Conservation (phyloP, 2,797 vertebrate species). For the Helostoma temminkii region DNA sequence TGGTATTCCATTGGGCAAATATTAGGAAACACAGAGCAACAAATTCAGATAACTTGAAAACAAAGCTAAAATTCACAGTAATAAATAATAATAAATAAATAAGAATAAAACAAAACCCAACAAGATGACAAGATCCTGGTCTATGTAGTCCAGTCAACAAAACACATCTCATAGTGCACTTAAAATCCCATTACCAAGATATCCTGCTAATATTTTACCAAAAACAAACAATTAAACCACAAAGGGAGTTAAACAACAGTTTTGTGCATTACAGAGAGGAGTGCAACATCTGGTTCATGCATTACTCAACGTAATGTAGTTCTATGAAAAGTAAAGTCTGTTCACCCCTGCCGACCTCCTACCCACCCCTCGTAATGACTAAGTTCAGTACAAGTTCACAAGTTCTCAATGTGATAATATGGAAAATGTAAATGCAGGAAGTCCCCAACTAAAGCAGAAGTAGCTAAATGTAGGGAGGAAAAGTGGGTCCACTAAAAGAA, state of each 20-base stretch:
- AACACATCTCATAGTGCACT: not conserved
- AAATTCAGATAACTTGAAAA: not conserved
- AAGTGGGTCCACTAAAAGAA: constrained; percentile 1
- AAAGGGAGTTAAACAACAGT: not conserved
- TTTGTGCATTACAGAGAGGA: too few relatives aligned
- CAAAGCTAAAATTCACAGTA: not conserved
- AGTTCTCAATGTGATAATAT: constrained; percentile 4
- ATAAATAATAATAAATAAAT: not conserved
- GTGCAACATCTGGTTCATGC: too few relatives aligned
- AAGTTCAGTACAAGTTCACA: constrained; percentile 6
- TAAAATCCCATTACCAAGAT: not conserved
- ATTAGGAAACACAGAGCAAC: not conserved
- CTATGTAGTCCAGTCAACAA: constrained; percentile 7
- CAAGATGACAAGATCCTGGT: not conserved
- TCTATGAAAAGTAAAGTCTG: too few relatives aligned
- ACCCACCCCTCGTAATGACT: not conserved
- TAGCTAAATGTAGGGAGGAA: constrained; percentile 2
- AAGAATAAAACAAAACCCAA: not conserved
- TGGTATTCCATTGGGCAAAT: not conserved
- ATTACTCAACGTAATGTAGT: too few relatives aligned
- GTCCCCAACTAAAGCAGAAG: constrained; percentile 1
- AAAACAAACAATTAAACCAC: not conserved
- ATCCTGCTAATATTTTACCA: not conserved
- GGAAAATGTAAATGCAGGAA: constrained; percentile 5
- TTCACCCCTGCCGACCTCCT: too few relatives aligned